These are phyloP conservation scores for Helicoverpa assulta DNA, from an alignment of 2,888 invertebrate species.

Conservation along the genomic window DNA sequence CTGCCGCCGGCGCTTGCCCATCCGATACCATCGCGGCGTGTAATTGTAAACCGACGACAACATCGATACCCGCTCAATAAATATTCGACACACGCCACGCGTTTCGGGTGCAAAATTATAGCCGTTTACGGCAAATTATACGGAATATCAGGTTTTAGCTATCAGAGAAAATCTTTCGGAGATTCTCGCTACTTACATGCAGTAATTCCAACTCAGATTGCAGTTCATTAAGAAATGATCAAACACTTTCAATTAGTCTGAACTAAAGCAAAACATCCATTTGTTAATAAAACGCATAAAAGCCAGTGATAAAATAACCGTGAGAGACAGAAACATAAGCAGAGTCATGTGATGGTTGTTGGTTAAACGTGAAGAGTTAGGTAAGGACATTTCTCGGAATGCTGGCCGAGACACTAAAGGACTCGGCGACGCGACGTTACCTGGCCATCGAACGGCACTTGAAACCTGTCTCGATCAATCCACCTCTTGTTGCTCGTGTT, in stretches of 20 bases:
- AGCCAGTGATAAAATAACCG: constrained; percentile 42
- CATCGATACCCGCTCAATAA: constrained; percentile 70
- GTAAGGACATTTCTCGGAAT: constrained; percentile 88
- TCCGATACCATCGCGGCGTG: constrained; percentile 78
- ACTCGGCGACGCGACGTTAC: constrained; percentile 77
- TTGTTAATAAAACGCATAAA: constrained; percentile 29
- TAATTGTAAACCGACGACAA: constrained; percentile 76
- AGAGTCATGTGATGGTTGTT: constrained; percentile 72
- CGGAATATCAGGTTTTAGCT: constrained; percentile 17
- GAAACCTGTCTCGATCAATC: constrained; percentile 90
- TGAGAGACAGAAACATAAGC: constrained; percentile 58
- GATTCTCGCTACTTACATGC: not conserved
- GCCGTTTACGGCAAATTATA: constrained; percentile 67
- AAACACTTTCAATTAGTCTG: not conserved
- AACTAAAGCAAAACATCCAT: constrained; percentile 2
- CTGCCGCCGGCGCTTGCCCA: constrained; percentile 68
- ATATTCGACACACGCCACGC: constrained; percentile 71
- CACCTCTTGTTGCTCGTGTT: constrained; percentile 89
- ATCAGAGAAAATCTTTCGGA: constrained; percentile 17
- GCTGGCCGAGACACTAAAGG: constrained; percentile 82
- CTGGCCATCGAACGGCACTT: constrained; percentile 87
- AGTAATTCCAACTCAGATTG: not conserved
- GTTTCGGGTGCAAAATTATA: constrained; percentile 67
- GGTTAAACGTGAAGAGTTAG: constrained; percentile 75
- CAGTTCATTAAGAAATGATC: constrained; percentile 11